Evolutionary conservation across 2,888 invertebrate genomes (phyloP), one percentile per base, ranked within the genome.

Genomic region (Leptura quadrifasciata): DNA sequence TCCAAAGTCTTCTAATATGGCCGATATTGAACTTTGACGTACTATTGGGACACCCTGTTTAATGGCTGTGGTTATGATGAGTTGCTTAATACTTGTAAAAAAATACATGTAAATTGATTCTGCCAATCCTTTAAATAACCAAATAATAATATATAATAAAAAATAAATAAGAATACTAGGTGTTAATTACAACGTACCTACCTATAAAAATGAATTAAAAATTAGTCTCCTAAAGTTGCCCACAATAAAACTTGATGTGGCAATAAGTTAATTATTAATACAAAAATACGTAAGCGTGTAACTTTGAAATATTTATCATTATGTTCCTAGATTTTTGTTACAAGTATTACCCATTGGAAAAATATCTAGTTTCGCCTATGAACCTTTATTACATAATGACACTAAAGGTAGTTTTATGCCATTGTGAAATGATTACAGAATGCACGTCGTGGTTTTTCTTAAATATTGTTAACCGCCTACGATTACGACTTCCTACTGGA

Each of bases 401-500:
- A 35, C 39, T 31, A 69, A 69, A 69, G 69, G 69, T 58, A 69
- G 57, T 57, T 58, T 63, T 39, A 39, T 63, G 57, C 71, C 61
- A 73, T 77, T 73, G 63, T 61, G 68, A 68, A 74, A 68, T 72
- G 73, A 74, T 76, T 76, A 74, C 72, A 70, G 61, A 61, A 58
- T 60, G 71, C 57, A 31, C 18, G 64, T 27, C 63, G 71, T 65
- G 69, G 61, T 71, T 79, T 78, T 76, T 77, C 69, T 64, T 76
- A 80, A 80, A 77, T 80, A 73, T 79, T 79, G 74, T 75, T 72
- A 74, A 63, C 80, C 82, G 82, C 83, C 82, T 78, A 84, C 82
- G 77, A 80, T 77, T 75, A 76, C 79, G 79, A 82, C 84, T 84
- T 85, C 86, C 85, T 84, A 84, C 85, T 85, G 83, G 82, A 81